These are phyloP conservation scores for Chrysolina haemoptera DNA, from an alignment of 2,888 invertebrate genomes.

Conservation along the genomic window DNA sequence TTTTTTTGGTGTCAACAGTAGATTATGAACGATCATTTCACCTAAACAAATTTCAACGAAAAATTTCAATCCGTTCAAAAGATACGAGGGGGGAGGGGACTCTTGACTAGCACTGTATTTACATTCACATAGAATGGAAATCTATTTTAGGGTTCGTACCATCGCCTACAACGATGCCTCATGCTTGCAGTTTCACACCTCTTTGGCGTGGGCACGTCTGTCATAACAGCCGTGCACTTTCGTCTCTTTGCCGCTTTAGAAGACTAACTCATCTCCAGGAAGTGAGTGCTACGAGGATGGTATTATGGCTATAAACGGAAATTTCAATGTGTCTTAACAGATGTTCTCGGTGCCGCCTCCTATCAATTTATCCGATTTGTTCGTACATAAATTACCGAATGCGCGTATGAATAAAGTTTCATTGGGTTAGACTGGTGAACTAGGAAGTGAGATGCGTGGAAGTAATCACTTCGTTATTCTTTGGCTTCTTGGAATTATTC, in stretches of 20 bases:
- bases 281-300: slow-evolving; percentile 40
- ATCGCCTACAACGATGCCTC: slow-evolving; percentile 4
- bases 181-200: slow-evolving; percentile 57
- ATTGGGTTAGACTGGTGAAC: neutral
- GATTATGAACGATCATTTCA: too few relatives aligned
- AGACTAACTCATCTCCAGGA: slow-evolving; percentile 48
- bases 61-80: too few relatives aligned
- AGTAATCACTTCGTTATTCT: neutral
- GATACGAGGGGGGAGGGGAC: too few relatives aligned
- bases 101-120: neutral
- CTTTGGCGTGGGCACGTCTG: slow-evolving; percentile 45
- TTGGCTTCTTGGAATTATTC: neutral
- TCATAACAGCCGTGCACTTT: slow-evolving; percentile 43
- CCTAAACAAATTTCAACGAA: too few relatives aligned
- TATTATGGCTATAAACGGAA: slow-evolving; percentile 31
- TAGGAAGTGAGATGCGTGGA: neutral
- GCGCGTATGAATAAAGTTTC: slow-evolving; percentile 1
- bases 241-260: slow-evolving; percentile 27
- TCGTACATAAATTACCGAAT: neutral
- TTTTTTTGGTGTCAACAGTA: too few relatives aligned
- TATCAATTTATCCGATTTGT: slow-evolving; percentile 19
- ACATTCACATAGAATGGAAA: neutral
- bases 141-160: neutral
- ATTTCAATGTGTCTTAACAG: slow-evolving; percentile 22
- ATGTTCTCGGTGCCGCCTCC: slow-evolving; percentile 24